Conservation (phyloP, 2,888 invertebrate genomes). For the Habrosyne pyritoides region DNA sequence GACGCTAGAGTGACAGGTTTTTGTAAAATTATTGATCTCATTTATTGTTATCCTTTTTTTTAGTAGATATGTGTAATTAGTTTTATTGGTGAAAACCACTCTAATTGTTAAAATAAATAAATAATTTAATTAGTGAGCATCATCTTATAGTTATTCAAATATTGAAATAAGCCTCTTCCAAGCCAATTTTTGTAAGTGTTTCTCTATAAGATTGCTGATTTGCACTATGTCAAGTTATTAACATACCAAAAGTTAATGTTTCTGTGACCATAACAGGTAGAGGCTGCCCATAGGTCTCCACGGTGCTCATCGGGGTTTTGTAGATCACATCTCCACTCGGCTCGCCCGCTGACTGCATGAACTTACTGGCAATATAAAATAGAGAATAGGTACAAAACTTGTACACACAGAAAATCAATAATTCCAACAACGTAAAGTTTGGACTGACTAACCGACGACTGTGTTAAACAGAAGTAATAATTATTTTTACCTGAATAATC, state of each 20-base stretch:
- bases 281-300: constrained; percentile 92
- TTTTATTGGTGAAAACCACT: no score
- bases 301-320: constrained; percentile 88
- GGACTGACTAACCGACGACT: background rate
- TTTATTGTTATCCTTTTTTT: no score
- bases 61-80: no score
- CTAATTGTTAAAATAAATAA: no score
- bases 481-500: background rate
- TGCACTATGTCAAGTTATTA: no score
- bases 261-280: constrained; percentile 95
- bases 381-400: background rate
- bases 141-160: no score
- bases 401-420: background rate
- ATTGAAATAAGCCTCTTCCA: no score
- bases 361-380: constrained; percentile 51
- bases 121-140: no score
- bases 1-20: no score
- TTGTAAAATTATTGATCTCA: no score
- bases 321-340: constrained; percentile 88
- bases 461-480: background rate
- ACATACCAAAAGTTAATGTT: constrained; percentile 91
- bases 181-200: no score
- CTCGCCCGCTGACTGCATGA: constrained; percentile 50
- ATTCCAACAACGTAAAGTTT: background rate
- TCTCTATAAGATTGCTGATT: no score